Percentiles rank a stretch among this genome's conserved stretches.
Conservation (phyloP, 2,113 vertebrate species). For the Chaenocephalus aceratus region DNA sequence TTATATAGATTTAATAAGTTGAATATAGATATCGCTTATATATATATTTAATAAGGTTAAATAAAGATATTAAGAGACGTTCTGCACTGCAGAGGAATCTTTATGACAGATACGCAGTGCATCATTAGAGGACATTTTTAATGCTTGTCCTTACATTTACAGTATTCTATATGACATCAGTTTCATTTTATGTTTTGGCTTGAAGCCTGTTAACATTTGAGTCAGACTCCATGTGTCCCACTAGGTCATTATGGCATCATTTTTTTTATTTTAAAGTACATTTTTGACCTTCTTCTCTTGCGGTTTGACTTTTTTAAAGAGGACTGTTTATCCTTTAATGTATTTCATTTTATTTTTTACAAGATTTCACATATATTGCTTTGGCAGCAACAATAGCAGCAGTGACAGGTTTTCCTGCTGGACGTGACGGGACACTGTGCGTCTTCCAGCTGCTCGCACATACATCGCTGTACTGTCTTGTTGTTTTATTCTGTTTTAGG, state of each 20-base stretch:
- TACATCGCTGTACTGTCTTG: background rate
- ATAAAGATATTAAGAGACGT: constrained; percentile 20
- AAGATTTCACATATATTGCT: constrained; percentile 32
- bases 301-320: background rate
- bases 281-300: no score
- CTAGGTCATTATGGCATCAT: no score
- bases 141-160: background rate
- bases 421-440: constrained; percentile 3
- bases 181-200: background rate
- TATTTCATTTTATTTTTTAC: background rate
- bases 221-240: no score
- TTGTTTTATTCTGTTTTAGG: background rate
- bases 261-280: no score
- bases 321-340: background rate
- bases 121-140: background rate
- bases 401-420: constrained; percentile 33
- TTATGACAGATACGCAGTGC: background rate
- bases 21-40: background rate
- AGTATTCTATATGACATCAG: background rate
- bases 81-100: constrained; percentile 6
- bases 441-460: constrained; percentile 28
- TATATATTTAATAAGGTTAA: constrained; percentile 40
- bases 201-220: background rate
- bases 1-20: no score
- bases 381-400: constrained; percentile 7